These are phyloP conservation scores for Blastomussa wellsi DNA, from an alignment of 92 coral and sea anemone genomes.

Conservation along the genomic window DNA sequence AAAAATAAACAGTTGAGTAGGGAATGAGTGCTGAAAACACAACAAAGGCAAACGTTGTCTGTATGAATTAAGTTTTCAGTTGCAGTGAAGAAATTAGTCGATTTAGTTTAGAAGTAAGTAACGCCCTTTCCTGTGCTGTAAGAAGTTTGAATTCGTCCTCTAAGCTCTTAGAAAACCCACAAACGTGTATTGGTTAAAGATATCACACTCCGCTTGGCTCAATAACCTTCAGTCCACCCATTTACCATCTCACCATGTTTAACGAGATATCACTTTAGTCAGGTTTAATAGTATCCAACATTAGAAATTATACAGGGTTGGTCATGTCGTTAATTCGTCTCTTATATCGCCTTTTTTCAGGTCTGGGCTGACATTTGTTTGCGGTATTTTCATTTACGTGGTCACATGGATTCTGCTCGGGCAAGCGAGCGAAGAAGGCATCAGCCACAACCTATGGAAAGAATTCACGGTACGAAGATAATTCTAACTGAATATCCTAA, in stretches of 20 bases:
- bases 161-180: no score
- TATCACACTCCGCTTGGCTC: no score
- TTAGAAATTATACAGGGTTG: no score
- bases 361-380: constrained; percentile 71
- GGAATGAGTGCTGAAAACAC: background rate
- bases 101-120: no score
- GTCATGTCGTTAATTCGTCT: background rate
- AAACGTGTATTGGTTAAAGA: no score
- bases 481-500: background rate
- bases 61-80: background rate
- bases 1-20: background rate
- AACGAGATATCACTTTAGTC: no score
- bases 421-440: constrained; percentile 54
- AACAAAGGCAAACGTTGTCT: background rate
- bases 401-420: constrained; percentile 82
- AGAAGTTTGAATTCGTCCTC: no score
- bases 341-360: constrained; percentile 16
- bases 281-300: no score
- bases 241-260: no score
- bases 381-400: constrained; percentile 72
- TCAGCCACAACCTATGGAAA: constrained; percentile 54
- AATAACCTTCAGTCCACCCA: no score
- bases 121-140: no score
- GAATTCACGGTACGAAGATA: constrained; percentile 59
- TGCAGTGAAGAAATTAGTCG: no score